These are phyloP conservation scores for Oreochromis mossambicus DNA, from an alignment of 2,797 vertebrate species.

Conservation along the genomic window DNA sequence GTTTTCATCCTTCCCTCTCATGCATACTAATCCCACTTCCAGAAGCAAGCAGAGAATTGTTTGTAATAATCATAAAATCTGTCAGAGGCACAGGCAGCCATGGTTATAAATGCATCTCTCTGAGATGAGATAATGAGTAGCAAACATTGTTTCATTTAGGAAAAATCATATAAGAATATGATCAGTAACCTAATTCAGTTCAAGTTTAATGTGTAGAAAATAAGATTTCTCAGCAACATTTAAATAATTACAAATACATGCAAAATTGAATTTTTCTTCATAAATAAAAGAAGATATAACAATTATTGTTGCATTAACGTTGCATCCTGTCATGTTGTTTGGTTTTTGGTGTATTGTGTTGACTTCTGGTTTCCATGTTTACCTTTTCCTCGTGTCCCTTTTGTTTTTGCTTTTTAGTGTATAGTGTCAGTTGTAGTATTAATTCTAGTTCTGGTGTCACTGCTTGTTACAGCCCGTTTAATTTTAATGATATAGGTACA, in stretches of 20 bases:
- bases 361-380: background rate
- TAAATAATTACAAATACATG: background rate
- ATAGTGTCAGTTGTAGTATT: background rate
- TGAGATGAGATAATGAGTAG: background rate
- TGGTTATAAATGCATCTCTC: background rate
- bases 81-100: background rate
- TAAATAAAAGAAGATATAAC: background rate
- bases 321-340: background rate
- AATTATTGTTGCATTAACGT: background rate
- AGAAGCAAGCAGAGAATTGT: background rate
- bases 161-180: background rate
- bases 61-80: background rate
- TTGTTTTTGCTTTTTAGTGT: background rate
- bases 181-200: background rate
- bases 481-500: background rate
- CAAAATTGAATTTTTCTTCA: background rate
- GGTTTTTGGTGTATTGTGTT: background rate
- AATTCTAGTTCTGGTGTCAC: background rate
- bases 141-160: background rate
- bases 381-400: background rate
- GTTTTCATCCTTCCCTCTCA: background rate
- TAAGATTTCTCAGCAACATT: background rate
- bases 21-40: background rate
- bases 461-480: background rate
- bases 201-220: background rate